phyloP scores from a whole-genome alignment of 2,888 invertebrate genomes.

The Nomada fabriciana region DNA sequence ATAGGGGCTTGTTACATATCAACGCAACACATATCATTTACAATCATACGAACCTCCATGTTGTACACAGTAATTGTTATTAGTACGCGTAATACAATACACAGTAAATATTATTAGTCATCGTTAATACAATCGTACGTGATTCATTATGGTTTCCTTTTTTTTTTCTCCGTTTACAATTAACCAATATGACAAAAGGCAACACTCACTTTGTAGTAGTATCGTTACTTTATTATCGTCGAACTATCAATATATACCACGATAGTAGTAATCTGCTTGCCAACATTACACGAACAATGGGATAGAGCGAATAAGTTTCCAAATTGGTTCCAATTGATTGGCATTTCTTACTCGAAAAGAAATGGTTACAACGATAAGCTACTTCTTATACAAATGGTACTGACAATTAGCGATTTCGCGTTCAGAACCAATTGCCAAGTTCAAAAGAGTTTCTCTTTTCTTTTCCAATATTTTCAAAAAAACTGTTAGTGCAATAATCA shows the following conservation, averaged over 20 bases:
- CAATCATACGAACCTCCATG: conserved; percentile 72
- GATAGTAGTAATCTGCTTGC: conserved; percentile 65
- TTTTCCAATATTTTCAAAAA: conserved; percentile 3
- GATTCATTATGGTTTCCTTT: conserved; percentile 71
- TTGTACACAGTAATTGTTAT: conserved; percentile 72
- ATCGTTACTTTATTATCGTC: conserved; percentile 72
- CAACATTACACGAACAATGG: conserved; percentile 39
- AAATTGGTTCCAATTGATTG: conserved; percentile 13
- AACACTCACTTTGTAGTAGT: conserved; percentile 80
- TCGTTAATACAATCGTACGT: conserved; percentile 65
- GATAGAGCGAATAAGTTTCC: conserved; percentile 40
- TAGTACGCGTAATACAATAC: conserved; percentile 70
- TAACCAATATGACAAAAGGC: conserved; percentile 79
- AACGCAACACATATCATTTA: conserved; percentile 74
- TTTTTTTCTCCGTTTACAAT: conserved; percentile 59
- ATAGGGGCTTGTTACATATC: conserved; percentile 71
- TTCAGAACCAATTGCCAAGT: conserved; percentile 29
- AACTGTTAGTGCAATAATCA: conserved; percentile 6
- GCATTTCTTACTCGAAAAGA: conserved; percentile 18
- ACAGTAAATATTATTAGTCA: conserved; percentile 65
- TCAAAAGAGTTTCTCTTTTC: neutral
- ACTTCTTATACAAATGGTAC: conserved; percentile 16
- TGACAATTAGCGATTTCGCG: conserved; percentile 16
- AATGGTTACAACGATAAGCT: conserved; percentile 36
- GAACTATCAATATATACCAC: conserved; percentile 67